Conservation (phyloP, 2,888 invertebrate genomes). For the Mallateleia sp. region DNA sequence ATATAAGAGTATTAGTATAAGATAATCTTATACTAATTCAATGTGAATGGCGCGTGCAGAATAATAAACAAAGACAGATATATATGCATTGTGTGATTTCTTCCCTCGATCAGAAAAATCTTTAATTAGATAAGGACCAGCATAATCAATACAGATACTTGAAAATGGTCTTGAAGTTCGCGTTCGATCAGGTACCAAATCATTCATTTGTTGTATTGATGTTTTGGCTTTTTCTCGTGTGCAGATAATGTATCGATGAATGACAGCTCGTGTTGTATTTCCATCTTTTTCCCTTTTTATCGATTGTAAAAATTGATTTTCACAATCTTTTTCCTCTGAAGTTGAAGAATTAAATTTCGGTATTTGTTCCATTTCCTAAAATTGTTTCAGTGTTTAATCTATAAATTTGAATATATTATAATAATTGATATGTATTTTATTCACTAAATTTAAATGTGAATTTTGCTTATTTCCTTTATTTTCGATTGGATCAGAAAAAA, state of each 20-base stretch:
- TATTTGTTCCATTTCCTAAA: neutral
- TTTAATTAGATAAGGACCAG: conserved; percentile 39
- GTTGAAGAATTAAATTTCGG: neutral
- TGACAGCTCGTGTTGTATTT: neutral
- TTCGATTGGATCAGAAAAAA: neutral
- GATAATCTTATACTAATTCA: conserved; percentile 51
- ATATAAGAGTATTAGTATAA: too few relatives aligned
- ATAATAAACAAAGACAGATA: conserved; percentile 53
- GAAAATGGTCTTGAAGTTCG: conserved; percentile 34
- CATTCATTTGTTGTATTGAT: neutral
- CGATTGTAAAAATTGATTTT: neutral
- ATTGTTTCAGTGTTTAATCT: neutral
- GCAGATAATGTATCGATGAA: neutral
- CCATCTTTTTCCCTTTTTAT: too few relatives aligned
- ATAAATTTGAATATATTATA: neutral
- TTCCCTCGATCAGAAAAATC: conserved; percentile 32
- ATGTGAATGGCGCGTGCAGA: conserved; percentile 3
- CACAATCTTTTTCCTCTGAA: neutral
- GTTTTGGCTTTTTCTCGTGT: neutral
- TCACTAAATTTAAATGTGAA: too few relatives aligned
- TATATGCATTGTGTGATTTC: conserved; percentile 31
- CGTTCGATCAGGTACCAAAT: neutral
- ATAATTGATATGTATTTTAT: too few relatives aligned
- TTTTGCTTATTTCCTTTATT: neutral
- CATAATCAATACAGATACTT: conserved; percentile 49